These are phyloP conservation scores for Cottus gobio DNA, from an alignment of 2,113 vertebrate species.

Conservation along the genomic window DNA sequence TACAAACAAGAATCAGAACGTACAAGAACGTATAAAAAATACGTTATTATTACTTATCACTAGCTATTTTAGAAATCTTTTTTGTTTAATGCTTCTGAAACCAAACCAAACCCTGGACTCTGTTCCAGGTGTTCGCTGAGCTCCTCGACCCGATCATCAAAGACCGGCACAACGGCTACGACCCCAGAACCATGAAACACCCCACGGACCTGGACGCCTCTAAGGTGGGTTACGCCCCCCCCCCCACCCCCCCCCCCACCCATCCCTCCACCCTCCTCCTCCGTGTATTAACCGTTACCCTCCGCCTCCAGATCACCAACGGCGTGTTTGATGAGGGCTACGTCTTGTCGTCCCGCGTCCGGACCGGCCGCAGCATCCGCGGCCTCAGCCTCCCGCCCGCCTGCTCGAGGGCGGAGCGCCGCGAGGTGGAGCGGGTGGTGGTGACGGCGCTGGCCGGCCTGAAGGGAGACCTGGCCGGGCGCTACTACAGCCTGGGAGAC, in stretches of 20 bases:
- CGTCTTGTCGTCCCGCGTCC: conserved; percentile 91
- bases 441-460: conserved; percentile 89
- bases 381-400: conserved; percentile 93
- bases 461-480: conserved; percentile 89
- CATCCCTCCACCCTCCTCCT: too few species aligned
- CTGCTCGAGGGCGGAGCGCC: conserved; percentile 89
- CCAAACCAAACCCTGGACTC: too few species aligned
- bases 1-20: too few species aligned
- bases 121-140: conserved; percentile 88
- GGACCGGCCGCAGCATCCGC: conserved; percentile 93
- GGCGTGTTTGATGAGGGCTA: conserved; percentile 90
- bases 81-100: too few species aligned
- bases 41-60: too few species aligned
- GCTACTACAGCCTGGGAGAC: conserved; percentile 89
- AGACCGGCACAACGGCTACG: conserved; percentile 91
- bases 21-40: too few species aligned
- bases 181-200: conserved; percentile 90
- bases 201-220: conserved; percentile 92
- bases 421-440: conserved; percentile 91
- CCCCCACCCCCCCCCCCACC: too few species aligned
- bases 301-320: conserved; percentile 82
- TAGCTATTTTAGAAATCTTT: too few species aligned
- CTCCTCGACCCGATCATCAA: conserved; percentile 93
- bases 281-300: not conserved
- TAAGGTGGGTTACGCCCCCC: conserved; percentile 81